A percentile compares a stretch with the other conserved stretches of the same genome.
phyloP scores from a whole-genome alignment of 2,797 vertebrate species.

The Rallus crepitans region DNA sequence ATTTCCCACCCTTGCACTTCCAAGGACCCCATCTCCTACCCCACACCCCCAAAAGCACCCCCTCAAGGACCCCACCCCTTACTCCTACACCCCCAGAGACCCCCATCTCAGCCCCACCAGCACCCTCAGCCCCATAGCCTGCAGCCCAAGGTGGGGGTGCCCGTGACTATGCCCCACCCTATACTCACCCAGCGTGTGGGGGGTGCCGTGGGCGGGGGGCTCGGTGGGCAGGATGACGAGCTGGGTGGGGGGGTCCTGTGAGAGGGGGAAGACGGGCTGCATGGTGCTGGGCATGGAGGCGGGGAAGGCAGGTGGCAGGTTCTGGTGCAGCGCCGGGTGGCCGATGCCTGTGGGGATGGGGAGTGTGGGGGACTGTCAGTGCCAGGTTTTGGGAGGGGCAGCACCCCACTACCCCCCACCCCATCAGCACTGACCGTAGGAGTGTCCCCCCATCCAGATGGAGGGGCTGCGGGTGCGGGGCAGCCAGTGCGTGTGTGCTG shows the following conservation, averaged over 20 bases:
- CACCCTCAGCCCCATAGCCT: not conserved
- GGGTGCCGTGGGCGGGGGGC: conserved; percentile 85
- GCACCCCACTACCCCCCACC: not conserved
- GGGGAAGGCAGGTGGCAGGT: conserved; percentile 93
- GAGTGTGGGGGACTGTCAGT: not conserved
- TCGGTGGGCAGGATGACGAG: conserved; percentile 94
- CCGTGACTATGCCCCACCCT: not conserved
- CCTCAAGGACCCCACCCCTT: too few relatives aligned
- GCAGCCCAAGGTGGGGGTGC: not conserved
- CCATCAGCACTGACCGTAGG: conserved; percentile 85
- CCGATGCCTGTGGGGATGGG: conserved; percentile 84
- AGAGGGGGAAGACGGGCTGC: conserved; percentile 92
- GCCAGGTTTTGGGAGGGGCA: not conserved
- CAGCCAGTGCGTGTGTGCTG: conserved; percentile 94
- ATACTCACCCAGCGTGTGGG: conserved; percentile 89
- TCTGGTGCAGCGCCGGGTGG: conserved; percentile 94
- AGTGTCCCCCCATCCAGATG: conserved; percentile 96
- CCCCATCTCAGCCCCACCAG: not conserved
- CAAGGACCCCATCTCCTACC: too few relatives aligned
- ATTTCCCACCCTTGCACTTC: not conserved
- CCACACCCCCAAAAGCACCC: not conserved
- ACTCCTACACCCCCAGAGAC: too few relatives aligned
- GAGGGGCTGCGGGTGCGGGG: conserved; percentile 96
- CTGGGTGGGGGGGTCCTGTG: conserved; percentile 91
- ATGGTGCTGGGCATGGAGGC: conserved; percentile 91